phyloP scores from a whole-genome alignment of 2,797 vertebrate species.

The Sebastes hubbsi region DNA sequence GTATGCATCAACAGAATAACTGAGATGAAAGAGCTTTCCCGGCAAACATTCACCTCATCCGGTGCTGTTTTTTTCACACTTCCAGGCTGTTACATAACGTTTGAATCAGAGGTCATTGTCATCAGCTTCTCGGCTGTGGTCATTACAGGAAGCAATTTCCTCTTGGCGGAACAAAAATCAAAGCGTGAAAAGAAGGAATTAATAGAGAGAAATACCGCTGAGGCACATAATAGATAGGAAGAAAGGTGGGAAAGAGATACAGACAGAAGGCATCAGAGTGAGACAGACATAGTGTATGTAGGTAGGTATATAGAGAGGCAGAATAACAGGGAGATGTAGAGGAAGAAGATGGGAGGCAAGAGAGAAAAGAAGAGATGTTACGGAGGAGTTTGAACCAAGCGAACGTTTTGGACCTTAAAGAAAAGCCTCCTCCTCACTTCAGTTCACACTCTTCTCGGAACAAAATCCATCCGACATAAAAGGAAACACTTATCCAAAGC shows the following conservation, averaged over 20 bases:
- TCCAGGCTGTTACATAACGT: conserved; percentile 2
- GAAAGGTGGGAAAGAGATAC: conserved; percentile 1
- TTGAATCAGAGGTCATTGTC: conserved; percentile 33
- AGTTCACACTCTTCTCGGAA: conserved; percentile 48
- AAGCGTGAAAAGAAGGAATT: conserved; percentile 36
- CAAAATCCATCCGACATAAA: conserved; percentile 40
- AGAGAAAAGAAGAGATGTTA: conserved; percentile 16
- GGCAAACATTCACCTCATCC: neutral
- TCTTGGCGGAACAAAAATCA: conserved; percentile 13
- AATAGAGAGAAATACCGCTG: conserved; percentile 7
- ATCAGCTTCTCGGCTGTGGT: conserved; percentile 14
- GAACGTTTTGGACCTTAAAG: conserved; percentile 51
- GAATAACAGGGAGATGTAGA: conserved; percentile 6
- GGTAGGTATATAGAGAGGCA: neutral
- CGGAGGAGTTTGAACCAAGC: neutral
- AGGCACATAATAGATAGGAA: conserved; percentile 11
- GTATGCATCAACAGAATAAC: neutral
- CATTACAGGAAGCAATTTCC: conserved; percentile 56
- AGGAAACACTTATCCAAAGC: conserved; percentile 52
- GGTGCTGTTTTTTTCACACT: neutral
- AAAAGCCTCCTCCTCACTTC: conserved; percentile 12
- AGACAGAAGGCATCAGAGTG: neutral
- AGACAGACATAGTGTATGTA: neutral
- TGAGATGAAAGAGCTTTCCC: neutral
- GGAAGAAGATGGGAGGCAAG: neutral